Evolutionary conservation across 2,113 vertebrate species (phyloP).

Genomic region (Eleginops maclovinus): DNA sequence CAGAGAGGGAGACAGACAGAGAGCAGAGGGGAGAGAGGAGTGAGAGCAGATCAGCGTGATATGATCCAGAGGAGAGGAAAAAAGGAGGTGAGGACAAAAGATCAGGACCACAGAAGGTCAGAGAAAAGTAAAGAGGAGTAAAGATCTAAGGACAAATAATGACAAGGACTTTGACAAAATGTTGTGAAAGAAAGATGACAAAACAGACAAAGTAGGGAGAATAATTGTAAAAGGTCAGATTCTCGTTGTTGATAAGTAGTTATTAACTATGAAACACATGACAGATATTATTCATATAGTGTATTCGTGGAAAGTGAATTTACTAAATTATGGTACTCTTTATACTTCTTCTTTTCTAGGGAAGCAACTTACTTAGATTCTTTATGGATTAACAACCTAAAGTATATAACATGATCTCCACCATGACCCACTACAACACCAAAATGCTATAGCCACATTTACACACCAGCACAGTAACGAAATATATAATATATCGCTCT

Average conservation of each 20-base stretch:
- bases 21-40: background rate
- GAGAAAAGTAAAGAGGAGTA: background rate
- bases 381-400: background rate
- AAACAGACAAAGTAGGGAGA: background rate
- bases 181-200: background rate
- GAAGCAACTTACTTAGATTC: background rate
- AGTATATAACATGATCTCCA: background rate
- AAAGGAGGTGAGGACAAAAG: background rate
- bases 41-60: slow-evolving; percentile 21
- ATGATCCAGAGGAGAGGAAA: slow-evolving; percentile 1
- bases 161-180: background rate
- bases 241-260: background rate
- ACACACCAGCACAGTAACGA: background rate
- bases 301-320: background rate
- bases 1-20: background rate
- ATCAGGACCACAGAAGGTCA: background rate
- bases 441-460: background rate
- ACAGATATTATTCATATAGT: background rate
- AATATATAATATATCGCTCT: background rate
- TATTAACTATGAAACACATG: background rate
- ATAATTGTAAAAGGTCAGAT: background rate
- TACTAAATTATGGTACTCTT: background rate
- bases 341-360: background rate
- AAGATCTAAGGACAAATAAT: slow-evolving; percentile 3
- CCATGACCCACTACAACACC: background rate